Conservation (phyloP, 2,113 vertebrate species). For the Philantomba maxwellii region DNA sequence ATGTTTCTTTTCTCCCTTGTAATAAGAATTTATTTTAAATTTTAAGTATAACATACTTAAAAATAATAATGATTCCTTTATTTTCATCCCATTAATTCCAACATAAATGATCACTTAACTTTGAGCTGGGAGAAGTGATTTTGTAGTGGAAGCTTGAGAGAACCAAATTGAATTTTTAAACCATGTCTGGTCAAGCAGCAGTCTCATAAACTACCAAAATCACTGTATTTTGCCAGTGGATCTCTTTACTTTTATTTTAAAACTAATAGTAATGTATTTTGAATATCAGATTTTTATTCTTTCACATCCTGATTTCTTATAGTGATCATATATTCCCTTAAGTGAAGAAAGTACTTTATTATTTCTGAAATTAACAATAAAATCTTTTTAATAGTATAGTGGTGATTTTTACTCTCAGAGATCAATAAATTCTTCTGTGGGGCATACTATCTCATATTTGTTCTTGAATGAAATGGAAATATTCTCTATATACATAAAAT, state of each 20-base stretch:
- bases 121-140: background rate
- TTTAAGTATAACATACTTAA: background rate
- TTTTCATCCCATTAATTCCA: background rate
- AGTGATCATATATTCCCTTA: background rate
- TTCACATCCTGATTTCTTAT: background rate
- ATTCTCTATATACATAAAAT: slow-evolving; percentile 67
- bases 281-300: background rate
- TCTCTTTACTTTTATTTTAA: background rate
- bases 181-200: background rate
- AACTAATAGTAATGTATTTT: background rate
- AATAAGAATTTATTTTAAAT: background rate
- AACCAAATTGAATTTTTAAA: background rate
- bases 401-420: background rate
- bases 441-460: background rate
- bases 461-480: slow-evolving; percentile 54
- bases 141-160: background rate
- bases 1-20: background rate
- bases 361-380: slow-evolving; percentile 22
- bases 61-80: background rate
- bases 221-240: background rate
- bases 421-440: background rate
- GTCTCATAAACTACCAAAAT: background rate
- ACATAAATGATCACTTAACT: background rate
- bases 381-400: background rate
- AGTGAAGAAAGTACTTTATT: background rate